A percentile compares a stretch with the other conserved stretches of the same genome.
Evolutionary conservation across 2,113 vertebrate genomes (phyloP).

Genomic region (Megaceryle torquata): DNA sequence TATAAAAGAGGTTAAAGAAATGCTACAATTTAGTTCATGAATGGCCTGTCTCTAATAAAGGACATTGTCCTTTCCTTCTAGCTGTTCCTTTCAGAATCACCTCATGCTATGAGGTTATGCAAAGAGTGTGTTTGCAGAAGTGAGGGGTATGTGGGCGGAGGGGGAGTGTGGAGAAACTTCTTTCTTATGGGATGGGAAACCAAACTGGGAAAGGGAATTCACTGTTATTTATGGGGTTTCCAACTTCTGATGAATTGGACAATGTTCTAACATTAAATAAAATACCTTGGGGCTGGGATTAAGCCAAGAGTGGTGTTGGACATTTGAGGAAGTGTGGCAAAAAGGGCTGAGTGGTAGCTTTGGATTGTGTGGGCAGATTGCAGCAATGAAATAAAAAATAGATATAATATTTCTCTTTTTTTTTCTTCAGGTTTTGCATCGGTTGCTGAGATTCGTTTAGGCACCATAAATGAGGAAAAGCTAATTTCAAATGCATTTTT

Average conservation of each 20-base stretch:
- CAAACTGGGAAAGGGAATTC: not conserved
- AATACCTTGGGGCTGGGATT: not conserved
- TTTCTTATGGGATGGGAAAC: not conserved
- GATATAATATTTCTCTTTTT: not conserved
- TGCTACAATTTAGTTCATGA: not conserved
- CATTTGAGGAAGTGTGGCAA: not conserved
- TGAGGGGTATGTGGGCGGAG: not conserved
- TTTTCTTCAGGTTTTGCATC: rapidly evolving
- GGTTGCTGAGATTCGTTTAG: not conserved
- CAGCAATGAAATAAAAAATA: not conserved
- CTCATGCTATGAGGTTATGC: not conserved
- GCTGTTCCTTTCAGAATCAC: not conserved
- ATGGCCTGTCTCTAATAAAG: not conserved
- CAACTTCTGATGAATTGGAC: not conserved
- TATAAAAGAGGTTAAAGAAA: not conserved
- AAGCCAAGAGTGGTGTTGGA: not conserved
- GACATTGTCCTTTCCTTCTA: not conserved
- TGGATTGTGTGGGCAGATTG: not conserved
- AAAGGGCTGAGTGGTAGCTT: not conserved
- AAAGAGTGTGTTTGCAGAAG: not conserved
- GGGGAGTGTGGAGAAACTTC: not conserved
- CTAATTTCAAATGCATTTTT: not conserved
- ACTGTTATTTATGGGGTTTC: not conserved
- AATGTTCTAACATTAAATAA: not conserved
- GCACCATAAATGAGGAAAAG: not conserved